Evolutionary conservation across 2,888 invertebrate species (phyloP).

Genomic region (Seladonia tumulorum): DNA sequence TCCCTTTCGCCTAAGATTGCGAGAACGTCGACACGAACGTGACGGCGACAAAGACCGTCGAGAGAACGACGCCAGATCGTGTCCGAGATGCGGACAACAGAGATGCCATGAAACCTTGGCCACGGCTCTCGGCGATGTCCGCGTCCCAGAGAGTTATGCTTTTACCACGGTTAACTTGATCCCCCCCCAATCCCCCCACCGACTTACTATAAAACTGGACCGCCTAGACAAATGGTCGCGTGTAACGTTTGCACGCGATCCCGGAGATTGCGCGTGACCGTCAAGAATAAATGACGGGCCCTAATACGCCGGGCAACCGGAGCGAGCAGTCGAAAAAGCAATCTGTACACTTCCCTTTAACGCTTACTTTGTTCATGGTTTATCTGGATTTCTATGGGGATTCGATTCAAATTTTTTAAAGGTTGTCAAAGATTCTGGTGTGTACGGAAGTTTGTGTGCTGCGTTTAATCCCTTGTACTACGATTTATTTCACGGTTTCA

Average conservation of each 20-base stretch:
- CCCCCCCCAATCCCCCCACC: not conserved
- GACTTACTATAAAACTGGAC: not conserved
- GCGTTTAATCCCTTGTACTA: too few species aligned
- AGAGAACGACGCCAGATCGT: constrained; percentile 17
- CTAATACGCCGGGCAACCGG: not conserved
- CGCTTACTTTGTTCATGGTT: not conserved
- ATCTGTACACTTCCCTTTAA: not conserved
- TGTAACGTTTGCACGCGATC: constrained; percentile 13
- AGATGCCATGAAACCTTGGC: not conserved
- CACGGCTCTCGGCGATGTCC: not conserved
- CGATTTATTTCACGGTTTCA: too few species aligned
- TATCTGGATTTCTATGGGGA: not conserved
- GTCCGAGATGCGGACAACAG: not conserved
- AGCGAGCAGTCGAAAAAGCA: not conserved
- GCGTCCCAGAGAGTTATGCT: constrained; percentile 10
- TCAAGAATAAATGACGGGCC: not conserved
- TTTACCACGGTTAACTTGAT: constrained; percentile 6
- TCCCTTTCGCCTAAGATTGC: not conserved
- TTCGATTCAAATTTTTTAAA: not conserved
- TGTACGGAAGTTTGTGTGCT: too few species aligned
- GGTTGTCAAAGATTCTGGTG: not conserved
- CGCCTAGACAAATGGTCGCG: constrained; percentile 3
- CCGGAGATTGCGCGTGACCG: not conserved
- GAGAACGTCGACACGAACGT: constrained; percentile 34
- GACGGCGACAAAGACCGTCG: constrained; percentile 19